phyloP scores from a whole-genome alignment of 1,140 invertebrate species.

The Araneus ventricosus region DNA sequence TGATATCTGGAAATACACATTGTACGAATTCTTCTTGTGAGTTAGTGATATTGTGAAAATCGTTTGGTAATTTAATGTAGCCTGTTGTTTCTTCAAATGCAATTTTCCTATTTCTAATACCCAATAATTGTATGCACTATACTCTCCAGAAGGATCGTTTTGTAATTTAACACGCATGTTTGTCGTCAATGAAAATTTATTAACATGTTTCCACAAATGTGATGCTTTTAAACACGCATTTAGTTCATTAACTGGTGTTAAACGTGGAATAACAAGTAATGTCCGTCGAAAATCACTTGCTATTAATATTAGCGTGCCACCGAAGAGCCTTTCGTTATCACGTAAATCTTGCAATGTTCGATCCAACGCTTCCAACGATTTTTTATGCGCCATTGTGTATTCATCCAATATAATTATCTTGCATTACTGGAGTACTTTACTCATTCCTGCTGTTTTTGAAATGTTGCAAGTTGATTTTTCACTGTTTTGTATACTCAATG shows the following conservation, averaged over 20 bases:
- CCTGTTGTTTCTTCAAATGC: background rate
- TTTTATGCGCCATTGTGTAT: conserved; percentile 76
- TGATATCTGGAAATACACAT: background rate
- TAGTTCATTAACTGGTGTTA: conserved; percentile 56
- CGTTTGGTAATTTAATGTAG: background rate
- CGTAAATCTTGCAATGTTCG: conserved; percentile 78
- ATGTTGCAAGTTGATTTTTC: conserved; percentile 74
- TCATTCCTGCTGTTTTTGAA: conserved; percentile 8
- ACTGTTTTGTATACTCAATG: conserved; percentile 76
- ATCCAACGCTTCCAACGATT: conserved; percentile 79
- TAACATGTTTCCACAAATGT: conserved; percentile 14
- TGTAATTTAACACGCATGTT: conserved; percentile 32
- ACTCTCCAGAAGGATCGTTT: background rate
- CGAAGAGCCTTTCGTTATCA: conserved; percentile 55
- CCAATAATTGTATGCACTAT: background rate
- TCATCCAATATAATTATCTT: conserved; percentile 78
- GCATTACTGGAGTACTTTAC: conserved; percentile 66
- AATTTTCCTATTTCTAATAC: background rate
- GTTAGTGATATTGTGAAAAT: background rate
- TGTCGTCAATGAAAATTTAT: background rate
- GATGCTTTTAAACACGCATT: conserved; percentile 67
- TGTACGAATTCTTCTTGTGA: background rate
- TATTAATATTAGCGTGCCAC: conserved; percentile 78
- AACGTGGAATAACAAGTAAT: conserved; percentile 79
- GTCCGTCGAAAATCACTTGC: conserved; percentile 81